Percentiles rank a stretch among this genome's conserved stretches.
Conservation (phyloP, 2,113 vertebrate species). For the Eolophus roseicapilla region DNA sequence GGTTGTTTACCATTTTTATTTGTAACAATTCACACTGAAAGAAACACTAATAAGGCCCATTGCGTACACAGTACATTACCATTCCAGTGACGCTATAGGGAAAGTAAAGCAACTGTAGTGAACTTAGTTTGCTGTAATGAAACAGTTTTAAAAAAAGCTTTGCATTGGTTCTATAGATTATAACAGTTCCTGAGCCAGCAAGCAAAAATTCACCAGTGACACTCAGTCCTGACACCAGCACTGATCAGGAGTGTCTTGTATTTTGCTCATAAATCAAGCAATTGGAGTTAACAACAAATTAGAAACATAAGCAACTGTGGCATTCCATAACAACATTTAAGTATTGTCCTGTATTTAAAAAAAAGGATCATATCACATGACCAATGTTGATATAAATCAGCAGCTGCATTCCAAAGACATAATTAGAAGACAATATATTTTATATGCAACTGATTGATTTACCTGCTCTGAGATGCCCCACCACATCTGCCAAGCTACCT, state of each 20-base stretch:
- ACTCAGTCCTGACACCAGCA: not conserved
- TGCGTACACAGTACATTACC: not conserved
- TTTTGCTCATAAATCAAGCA: not conserved
- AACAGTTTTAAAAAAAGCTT: not conserved
- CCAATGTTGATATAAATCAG: not conserved
- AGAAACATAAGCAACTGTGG: not conserved
- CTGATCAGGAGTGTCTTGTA: not conserved
- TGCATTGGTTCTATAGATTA: not conserved
- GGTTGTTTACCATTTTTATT: not conserved
- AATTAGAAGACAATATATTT: not conserved
- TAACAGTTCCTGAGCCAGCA: not conserved
- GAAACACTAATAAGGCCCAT: not conserved
- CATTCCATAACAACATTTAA: not conserved
- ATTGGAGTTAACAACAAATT: not conserved
- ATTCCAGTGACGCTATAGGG: not conserved
- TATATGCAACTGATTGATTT: not conserved
- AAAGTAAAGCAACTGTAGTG: not conserved
- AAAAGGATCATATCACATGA: not conserved
- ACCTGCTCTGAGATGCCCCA: conserved; percentile 97
- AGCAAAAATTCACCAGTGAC: not conserved
- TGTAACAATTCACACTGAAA: not conserved
- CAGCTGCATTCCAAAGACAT: not conserved
- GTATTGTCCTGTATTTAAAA: not conserved
- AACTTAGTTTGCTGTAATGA: not conserved
- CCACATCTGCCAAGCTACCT: conserved; percentile 96